Evolutionary conservation across 2,797 vertebrate species (phyloP).

Genomic region (Tiaroga cobitis): DNA sequence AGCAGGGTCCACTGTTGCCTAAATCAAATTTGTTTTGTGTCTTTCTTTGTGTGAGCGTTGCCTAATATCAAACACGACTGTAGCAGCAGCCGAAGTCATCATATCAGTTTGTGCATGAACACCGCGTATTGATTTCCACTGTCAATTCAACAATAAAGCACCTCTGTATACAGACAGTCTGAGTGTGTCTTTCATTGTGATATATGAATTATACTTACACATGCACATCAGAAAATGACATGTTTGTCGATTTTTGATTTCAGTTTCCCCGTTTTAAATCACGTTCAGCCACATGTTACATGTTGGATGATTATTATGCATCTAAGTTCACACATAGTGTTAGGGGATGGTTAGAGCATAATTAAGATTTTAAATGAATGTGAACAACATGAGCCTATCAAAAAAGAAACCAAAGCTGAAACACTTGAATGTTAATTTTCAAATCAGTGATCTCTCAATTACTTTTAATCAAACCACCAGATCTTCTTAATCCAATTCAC

Average conservation of each 20-base stretch:
- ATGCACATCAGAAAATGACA: neutral
- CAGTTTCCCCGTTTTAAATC: neutral
- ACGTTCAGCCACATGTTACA: too few relatives aligned
- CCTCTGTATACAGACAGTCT: neutral
- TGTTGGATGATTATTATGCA: neutral
- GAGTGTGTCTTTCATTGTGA: neutral
- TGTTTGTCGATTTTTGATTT: neutral
- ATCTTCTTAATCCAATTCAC: neutral
- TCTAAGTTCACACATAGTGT: too few relatives aligned
- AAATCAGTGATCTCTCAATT: too few relatives aligned
- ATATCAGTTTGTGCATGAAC: neutral
- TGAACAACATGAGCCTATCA: neutral
- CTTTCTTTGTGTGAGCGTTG: neutral
- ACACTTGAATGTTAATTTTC: neutral
- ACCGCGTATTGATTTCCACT: neutral
- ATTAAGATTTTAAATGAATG: neutral
- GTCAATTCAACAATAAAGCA: neutral
- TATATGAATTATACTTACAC: neutral
- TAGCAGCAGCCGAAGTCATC: neutral
- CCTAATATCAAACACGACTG: neutral
- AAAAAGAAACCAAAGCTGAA: neutral
- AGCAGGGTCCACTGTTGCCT: neutral
- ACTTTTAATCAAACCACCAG: neutral
- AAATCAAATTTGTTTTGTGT: neutral
- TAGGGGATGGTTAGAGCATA: neutral